phyloP scores from a whole-genome alignment of 2,888 invertebrate genomes.

The Ochropacha duplaris region DNA sequence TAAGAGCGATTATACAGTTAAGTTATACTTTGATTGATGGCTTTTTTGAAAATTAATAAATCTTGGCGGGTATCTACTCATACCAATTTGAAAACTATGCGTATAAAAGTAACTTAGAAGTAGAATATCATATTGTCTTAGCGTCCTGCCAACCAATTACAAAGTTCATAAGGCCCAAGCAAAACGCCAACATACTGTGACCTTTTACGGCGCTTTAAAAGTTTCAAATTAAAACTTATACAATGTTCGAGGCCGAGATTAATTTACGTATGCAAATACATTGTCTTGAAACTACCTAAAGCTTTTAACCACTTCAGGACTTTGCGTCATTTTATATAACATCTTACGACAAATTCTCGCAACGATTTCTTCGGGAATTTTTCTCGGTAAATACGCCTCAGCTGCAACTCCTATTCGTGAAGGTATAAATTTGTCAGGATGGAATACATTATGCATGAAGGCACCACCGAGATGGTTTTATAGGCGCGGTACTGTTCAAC shows the following conservation, averaged over 20 bases:
- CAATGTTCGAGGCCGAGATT: conserved; percentile 8
- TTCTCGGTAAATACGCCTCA: background rate
- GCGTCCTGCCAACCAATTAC: conserved; percentile 8
- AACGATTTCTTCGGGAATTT: background rate
- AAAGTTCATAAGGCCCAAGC: conserved; percentile 10
- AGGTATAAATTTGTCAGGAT: conserved; percentile 4
- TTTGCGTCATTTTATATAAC: conserved; percentile 7
- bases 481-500: conserved; percentile 2
- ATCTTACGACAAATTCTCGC: background rate
- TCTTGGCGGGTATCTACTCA: background rate
- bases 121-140: background rate
- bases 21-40: background rate
- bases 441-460: background rate
- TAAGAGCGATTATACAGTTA: no score
- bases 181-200: conserved; percentile 7
- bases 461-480: background rate
- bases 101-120: background rate
- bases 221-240: conserved; percentile 11
- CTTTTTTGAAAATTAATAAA: background rate
- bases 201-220: conserved; percentile 13
- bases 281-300: conserved; percentile 11
- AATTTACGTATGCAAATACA: conserved; percentile 14
- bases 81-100: background rate
- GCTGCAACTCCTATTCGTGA: conserved; percentile 1
- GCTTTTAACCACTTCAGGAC: conserved; percentile 22